Percentiles rank a stretch among this genome's conserved stretches.
phyloP scores from a whole-genome alignment of 2,113 vertebrate species.

The Columba livia region DNA sequence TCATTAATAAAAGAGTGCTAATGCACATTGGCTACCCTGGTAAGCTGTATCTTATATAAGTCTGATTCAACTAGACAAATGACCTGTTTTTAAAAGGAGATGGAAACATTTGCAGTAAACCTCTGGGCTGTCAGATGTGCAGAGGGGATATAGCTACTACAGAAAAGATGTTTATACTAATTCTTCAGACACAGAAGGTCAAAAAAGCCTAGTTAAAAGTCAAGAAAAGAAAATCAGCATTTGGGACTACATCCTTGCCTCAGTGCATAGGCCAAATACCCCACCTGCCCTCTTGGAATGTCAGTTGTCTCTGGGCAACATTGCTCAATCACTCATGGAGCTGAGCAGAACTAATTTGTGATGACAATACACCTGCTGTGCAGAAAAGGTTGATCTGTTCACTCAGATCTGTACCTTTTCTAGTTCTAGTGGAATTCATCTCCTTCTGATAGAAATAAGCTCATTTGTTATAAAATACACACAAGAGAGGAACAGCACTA shows the following conservation, averaged over 20 bases:
- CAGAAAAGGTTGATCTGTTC: background rate
- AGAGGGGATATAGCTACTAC: background rate
- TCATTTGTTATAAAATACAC: background rate
- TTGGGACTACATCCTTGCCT: background rate
- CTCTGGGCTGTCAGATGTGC: slow-evolving; percentile 27
- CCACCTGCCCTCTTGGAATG: background rate
- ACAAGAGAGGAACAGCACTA: background rate
- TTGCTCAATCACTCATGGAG: background rate
- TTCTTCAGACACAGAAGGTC: slow-evolving; percentile 58
- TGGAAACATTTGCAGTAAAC: slow-evolving; percentile 41
- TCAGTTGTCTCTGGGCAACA: background rate
- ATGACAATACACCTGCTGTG: background rate
- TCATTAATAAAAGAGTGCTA: slow-evolving; percentile 61
- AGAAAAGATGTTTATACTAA: slow-evolving; percentile 59
- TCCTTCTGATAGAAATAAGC: background rate
- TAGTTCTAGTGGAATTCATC: background rate
- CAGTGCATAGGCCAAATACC: background rate
- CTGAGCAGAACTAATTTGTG: background rate
- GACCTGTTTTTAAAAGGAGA: slow-evolving; percentile 59
- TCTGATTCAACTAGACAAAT: slow-evolving; percentile 56
- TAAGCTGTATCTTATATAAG: slow-evolving; percentile 42
- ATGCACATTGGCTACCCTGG: background rate
- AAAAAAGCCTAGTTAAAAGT: slow-evolving; percentile 68
- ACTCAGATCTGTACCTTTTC: background rate
- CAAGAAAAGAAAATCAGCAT: background rate